A percentile compares a stretch with the other conserved stretches of the same genome.
phyloP scores from a whole-genome alignment of 2,113 vertebrate genomes.

The Apteryx owenii region DNA sequence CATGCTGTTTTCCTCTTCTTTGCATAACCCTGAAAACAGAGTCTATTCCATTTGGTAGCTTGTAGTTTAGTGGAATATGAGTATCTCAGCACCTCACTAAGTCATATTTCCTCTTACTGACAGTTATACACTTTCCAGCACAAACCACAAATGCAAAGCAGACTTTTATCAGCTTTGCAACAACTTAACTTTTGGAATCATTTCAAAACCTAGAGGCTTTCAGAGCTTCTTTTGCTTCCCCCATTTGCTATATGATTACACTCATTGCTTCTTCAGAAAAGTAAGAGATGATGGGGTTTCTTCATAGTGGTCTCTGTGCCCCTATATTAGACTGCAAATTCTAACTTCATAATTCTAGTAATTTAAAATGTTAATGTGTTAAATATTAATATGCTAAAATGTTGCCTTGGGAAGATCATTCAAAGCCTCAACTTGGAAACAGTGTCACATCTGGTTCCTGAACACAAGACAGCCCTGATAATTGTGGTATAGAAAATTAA shows the following conservation, averaged over 20 bases:
- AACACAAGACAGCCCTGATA: neutral
- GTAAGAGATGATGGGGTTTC: neutral
- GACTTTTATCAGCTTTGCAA: neutral
- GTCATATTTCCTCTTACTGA: neutral
- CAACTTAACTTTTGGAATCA: neutral
- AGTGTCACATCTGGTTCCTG: neutral
- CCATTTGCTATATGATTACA: neutral
- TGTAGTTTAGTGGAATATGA: neutral
- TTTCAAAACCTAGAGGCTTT: neutral
- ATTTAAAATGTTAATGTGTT: neutral
- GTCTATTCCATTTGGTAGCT: neutral
- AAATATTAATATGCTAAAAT: neutral
- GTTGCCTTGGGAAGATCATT: neutral
- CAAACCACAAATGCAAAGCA: constrained; percentile 3
- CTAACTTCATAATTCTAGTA: neutral
- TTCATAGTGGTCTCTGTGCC: neutral
- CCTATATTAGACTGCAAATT: neutral
- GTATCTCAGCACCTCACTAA: neutral
- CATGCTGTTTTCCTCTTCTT: neutral
- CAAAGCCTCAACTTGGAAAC: neutral
- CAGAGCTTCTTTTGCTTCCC: neutral
- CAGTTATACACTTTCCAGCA: neutral
- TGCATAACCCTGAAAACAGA: neutral
- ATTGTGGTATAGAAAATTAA: neutral
- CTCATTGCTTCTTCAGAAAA: neutral